Evolutionary conservation across 2,888 invertebrate species (phyloP), one percentile per base, ranked within the genome.

Genomic region (Stramonita haemastoma): DNA sequence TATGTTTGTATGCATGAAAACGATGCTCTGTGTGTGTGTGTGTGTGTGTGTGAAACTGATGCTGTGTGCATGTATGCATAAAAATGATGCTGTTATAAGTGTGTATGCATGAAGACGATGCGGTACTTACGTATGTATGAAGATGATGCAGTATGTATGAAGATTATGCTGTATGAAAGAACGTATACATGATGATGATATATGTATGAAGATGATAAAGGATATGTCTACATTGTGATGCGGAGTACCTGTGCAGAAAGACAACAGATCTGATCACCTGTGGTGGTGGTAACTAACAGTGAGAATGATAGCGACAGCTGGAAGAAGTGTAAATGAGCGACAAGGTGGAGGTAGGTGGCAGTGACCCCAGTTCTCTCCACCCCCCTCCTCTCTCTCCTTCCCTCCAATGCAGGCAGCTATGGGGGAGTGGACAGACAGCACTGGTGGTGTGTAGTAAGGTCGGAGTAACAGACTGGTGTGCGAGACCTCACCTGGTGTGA

Each of bases 341-440:
- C 77, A n/a, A n/a, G n/a, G 6, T 77, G 77, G 77, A n/a, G 26
- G 77, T 77, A 29, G n/a, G 77, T 8, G 26, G 77, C n/a, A 29
- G 1, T 83, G 46, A 77, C n/a, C 46, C 46, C 83, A 56, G 83
- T 29, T 85, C 56, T 15, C 56, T 73, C 77, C 77, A 1, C 77
- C 57, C 83, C 83, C 85, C 57, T 57, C 56, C 85, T 29, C 19
- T 57, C 19, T 19, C 19, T 15, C 34, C 34, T 17, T 34, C 79
- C 22, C 77, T 34, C 32, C 32, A 29, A 29, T 81, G 57, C 85
- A 85, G 85, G 85, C 85, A 85, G 85, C 84, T 84, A 85, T 29
- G 57, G 57, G 32, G 26, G 77, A 79, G 77, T 79, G 19, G 77
- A 79, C 29, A 1, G 77, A 32, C 60, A 57, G 77, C 32, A 46